These are phyloP conservation scores for Drosophila colorata DNA, from an alignment of 2,888 invertebrate genomes.

Conservation along the genomic window DNA sequence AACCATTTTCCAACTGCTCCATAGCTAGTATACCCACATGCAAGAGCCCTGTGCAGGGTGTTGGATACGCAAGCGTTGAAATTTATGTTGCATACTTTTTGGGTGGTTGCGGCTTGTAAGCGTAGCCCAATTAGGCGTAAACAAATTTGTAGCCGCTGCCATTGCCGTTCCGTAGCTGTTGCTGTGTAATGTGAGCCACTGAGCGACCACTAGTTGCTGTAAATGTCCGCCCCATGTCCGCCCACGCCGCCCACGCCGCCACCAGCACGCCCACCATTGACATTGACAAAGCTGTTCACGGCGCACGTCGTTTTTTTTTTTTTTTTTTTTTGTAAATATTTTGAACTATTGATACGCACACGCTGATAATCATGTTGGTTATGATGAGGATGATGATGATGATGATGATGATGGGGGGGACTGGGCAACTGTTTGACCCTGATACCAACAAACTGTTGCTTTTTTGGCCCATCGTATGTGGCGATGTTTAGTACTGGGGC, in stretches of 20 bases:
- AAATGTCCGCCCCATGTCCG: neutral
- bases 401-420: conserved; percentile 1
- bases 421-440: conserved; percentile 56
- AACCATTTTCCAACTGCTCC: neutral
- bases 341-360: conserved; percentile 71
- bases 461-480: conserved; percentile 42
- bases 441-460: conserved; percentile 77
- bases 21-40: conserved; percentile 1
- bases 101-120: conserved; percentile 57
- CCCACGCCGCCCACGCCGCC: conserved; percentile 1
- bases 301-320: conserved; percentile 27
- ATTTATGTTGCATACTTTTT: conserved; percentile 62
- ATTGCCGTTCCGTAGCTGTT: conserved; percentile 28
- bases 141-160: conserved; percentile 61
- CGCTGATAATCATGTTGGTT: conserved; percentile 20
- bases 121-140: conserved; percentile 79
- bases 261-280: conserved; percentile 37
- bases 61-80: conserved; percentile 24
- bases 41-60: conserved; percentile 11
- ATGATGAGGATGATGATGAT: conserved; percentile 9
- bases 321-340: conserved; percentile 59
- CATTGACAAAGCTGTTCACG: conserved; percentile 70
- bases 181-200: conserved; percentile 43
- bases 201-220: conserved; percentile 58
- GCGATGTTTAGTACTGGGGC: conserved; percentile 43